Evolutionary conservation across 1,140 invertebrate genomes (phyloP), one percentile per base, ranked within the genome.

Genomic region (Drosophila kikkawai): DNA sequence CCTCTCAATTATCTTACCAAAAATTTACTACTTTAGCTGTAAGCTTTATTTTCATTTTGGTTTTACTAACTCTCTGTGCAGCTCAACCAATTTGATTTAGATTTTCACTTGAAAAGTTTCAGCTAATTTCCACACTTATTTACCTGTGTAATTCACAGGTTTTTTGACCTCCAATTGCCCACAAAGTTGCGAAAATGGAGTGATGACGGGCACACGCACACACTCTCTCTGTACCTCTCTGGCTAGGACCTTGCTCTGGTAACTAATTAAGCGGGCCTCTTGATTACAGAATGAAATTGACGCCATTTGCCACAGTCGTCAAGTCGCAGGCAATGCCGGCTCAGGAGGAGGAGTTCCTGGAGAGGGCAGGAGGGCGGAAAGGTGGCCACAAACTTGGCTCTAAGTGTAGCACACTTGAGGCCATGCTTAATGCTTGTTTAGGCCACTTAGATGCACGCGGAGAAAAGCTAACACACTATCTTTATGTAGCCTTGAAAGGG

Each of bases 211-310:
- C 41, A 53, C 12, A 39, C 26, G 13, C 6, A 7, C 56, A 36
- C 51, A 26, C 13, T 44, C n/a, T 4, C 42, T 22, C 1, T 8
- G 12, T 13, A 12, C 7, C 47, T 17, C 26, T 11, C 26, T 50
- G 0, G 26, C 39, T 4, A 39, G 12, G 13, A 48, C 2, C 9
- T 36, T 22, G 51, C 4, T 32, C 42, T 60, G 64, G 71, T 78
- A 87, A 87, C 88, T 87, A 87, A 87, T 80, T 88, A 87, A 79
- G 80, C 51, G 80, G 47, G 36, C 73, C 77, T 78, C 81, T 84
- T 88, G 84, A 88, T 87, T 82, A 82, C 79, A 80, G 79, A 70
- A 70, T 80, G 84, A 88, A 88, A 87, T 87, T 74, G 83, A 87
- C 76, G 83, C 83, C 83, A 86, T 83, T 87, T 80, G 73, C 67